Evolutionary conservation across 1,140 invertebrate species (phyloP), one percentile per base, ranked within the genome.

Genomic region (Megalonaias nervosa): DNA sequence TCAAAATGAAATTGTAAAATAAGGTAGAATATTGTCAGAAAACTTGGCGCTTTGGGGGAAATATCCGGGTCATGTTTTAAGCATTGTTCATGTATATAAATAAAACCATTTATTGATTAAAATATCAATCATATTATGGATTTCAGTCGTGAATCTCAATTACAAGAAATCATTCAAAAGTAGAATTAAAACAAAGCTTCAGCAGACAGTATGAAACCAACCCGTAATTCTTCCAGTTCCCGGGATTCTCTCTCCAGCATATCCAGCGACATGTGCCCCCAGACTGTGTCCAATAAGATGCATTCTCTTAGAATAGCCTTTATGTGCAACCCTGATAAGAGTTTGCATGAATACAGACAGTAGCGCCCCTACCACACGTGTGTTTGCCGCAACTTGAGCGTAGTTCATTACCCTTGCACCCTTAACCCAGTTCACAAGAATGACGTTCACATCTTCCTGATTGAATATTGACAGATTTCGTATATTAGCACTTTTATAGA

Each of bases 401-500:
- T 99, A 99, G 89, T 97, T 96, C 4, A 0, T 4, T 84, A 97
- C 93, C 0, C 94, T 93, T 4, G 97, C 97, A 1, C 97, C 97
- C 60, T 94, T 94, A 82, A 95, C 94, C 97, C 97, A 98, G 88
- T 98, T 96, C 11, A 98, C 96, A 84, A 96, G 96, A 58, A 99
- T 94, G 0, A 97, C 94, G 87, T 97, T 97, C 76, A 94, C 72
- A 55, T 84, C 77, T 21, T 78, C 79, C 85, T 88, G 57, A 48
- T 48, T 48, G 38, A 48, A 48, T 48, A 48, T 9, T 11, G 1
- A 11, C 0, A 48, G 38, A 48, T 48, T 48, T 48, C 38, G 38
- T 48, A 48, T 6, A 11, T 48, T 48, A 11, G 38, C 9, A 48
- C 38, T 48, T 6, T 48, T 48, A 9, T 9, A 9, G 38, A 11